Base-by-base conservation (phyloP, 92 coral and sea anemone genomes). In the Parazoanthus atlanticus region DNA sequence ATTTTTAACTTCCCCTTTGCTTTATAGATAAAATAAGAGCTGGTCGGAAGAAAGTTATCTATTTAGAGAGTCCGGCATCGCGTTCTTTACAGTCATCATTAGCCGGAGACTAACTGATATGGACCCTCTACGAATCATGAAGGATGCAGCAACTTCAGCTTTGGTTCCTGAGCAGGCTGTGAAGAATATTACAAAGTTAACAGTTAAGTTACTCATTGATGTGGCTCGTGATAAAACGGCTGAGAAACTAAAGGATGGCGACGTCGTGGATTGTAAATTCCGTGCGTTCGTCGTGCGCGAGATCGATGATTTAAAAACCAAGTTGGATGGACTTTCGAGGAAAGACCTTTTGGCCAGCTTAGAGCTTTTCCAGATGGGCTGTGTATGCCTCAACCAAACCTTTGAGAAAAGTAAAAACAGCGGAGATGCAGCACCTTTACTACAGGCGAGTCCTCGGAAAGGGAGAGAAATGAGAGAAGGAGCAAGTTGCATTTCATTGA, bases 141-240 rank as follows among this genome's bases (percentile, higher is more conserved):
- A 1, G 75, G 32, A 70, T 16, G 32, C 32, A 26, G 75, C 75
- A 0, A 70, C 4, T 70, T 70, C 75, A 70, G 75, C 38, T 70
- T 70, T 29, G 7, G 33, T 23, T 29, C 33, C 38, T 6, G 16
- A n/a, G 32, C 1, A 70, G 32, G 32, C 49, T 4, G 49, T 43
- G 49, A 4, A 43, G 49, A 8, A 43, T 8, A 43, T 70, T 70
- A 6, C 36, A 0, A 70, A 29, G 32, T 28, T 70, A 70, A 70
- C 75, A 11, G 0, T 70, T 28, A 70, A 28, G 23, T 15, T 70
- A 28, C 36, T 70, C 75, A 8, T 70, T 32, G 75, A 70, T 70
- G 75, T 31, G 11, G 75, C n/a, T n/a, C 75, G 75, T 32, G 75
- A 70, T 31, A 70, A 32, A 70, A 29, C 75, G 32, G 75, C 75